These are phyloP conservation scores for Sceloporus tristichus DNA, from an alignment of 2,113 vertebrate species.

Conservation along the genomic window DNA sequence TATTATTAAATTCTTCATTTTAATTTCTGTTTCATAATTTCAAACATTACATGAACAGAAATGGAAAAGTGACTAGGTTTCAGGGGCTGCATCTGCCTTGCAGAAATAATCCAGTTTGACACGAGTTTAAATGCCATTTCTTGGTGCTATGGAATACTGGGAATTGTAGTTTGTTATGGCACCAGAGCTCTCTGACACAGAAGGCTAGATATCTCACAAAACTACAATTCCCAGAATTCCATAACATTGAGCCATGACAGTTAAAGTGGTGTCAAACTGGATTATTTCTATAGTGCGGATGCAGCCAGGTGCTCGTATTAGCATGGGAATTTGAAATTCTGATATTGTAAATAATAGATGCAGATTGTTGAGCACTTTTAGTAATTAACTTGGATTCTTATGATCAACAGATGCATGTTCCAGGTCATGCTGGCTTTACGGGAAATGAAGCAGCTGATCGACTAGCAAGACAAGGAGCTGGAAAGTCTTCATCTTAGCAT, in stretches of 20 bases:
- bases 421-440: conserved; percentile 90
- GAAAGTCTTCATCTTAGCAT: conserved; percentile 58
- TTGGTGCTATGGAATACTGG: too few relatives aligned
- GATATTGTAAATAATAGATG: not conserved
- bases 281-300: too few relatives aligned
- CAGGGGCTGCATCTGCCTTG: not conserved
- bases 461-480: conserved; percentile 90
- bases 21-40: not conserved
- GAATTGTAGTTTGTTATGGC: too few relatives aligned
- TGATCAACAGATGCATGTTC: conserved; percentile 87
- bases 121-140: too few relatives aligned
- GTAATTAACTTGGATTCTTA: not conserved
- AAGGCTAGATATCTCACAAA: too few relatives aligned
- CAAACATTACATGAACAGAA: not conserved
- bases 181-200: too few relatives aligned
- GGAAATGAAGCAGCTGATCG: conserved; percentile 96
- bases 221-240: too few relatives aligned
- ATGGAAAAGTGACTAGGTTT: not conserved
- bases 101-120: too few relatives aligned
- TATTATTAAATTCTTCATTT: not conserved
- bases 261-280: too few relatives aligned
- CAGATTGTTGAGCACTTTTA: not conserved
- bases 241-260: too few relatives aligned
- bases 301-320: not conserved
- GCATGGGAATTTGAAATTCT: not conserved